Base-by-base conservation (phyloP, 2,113 vertebrate genomes). In the Glaucomys volans region DNA sequence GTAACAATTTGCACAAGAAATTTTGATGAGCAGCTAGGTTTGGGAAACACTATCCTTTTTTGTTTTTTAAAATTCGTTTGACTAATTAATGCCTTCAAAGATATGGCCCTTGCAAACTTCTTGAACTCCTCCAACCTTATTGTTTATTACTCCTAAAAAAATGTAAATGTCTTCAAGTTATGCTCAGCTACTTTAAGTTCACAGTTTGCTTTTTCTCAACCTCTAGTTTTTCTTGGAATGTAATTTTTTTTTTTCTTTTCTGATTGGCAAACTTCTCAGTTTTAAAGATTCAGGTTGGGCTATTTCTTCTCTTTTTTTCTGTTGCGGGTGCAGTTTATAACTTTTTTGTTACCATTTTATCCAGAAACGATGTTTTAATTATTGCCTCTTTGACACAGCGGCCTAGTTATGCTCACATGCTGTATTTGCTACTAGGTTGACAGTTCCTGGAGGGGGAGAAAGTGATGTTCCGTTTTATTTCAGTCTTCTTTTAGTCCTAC, bases 191-290 rank as follows among this genome's bases (percentile, higher is more conserved):
- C 54, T 79, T 92, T 54, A 74, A 76, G 50, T 83, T 96, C 69
- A 82, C 9, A 28, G 77, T 84, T 71, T 77, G 13, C 64, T 24
- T 94, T 75, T 52, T 40, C 18, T 84, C 44, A 77, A 54, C 6
- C 32, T 64, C 11, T 32, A 57, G 7, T 28, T 82, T 37, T 86
- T 87, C 26, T 30, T 74, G 24, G 4, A 67, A 24, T 67, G 8
- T 54, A 11, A 76, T 59, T 95, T 87, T 83, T 59, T 95, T 87
- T 83, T 8, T 28, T 93, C n/a, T 76, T 57, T 28, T 67, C 37
- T 87, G 26, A 40, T 83, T 84, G 76, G 17, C 9, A 93, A 74
- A 89, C 17, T 83, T 79, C 69, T 47, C 2, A 32, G 62, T 90
- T 84, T 92, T 71, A 50, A 71, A 90, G 26, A 59, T 26, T 91